A percentile compares a stretch with the other conserved stretches of the same genome.
phyloP scores from a whole-genome alignment of 2,113 vertebrate species.

The Lichenostomus cassidix region DNA sequence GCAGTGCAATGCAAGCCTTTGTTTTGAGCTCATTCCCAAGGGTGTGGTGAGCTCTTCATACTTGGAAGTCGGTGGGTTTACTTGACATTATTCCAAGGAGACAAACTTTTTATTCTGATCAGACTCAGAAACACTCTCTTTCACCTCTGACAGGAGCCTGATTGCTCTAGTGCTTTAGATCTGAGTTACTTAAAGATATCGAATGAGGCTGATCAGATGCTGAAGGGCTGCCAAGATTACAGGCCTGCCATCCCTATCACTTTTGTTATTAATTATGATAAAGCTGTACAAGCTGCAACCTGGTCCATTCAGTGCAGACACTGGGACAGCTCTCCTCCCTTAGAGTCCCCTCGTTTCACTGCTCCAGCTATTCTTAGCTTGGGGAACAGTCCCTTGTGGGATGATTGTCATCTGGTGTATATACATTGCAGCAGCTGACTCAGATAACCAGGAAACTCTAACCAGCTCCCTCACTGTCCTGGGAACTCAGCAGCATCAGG shows the following conservation, averaged over 20 bases:
- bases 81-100: not conserved
- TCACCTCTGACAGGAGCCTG: slow-evolving; percentile 52
- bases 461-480: slow-evolving; percentile 29
- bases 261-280: slow-evolving; percentile 62
- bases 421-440: slow-evolving; percentile 61
- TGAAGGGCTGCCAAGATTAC: slow-evolving; percentile 65
- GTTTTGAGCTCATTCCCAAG: not conserved
- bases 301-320: not conserved
- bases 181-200: slow-evolving; percentile 41
- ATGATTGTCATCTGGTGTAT: slow-evolving; percentile 62
- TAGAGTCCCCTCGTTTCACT: slow-evolving; percentile 8
- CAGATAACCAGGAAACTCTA: slow-evolving; percentile 42
- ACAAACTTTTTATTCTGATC: slow-evolving; percentile 38
- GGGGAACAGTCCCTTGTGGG: slow-evolving; percentile 11
- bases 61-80: not conserved
- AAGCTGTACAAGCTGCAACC: slow-evolving; percentile 48
- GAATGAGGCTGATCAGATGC: slow-evolving; percentile 50
- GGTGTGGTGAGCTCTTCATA: not conserved
- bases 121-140: slow-evolving; percentile 61
- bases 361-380: slow-evolving; percentile 59
- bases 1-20: fast-evolving
- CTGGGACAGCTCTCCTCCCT: slow-evolving; percentile 11
- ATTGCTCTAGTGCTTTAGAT: slow-evolving; percentile 62
- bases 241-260: slow-evolving; percentile 17
- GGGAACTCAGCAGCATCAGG: not conserved